Conservation (phyloP, 2,113 vertebrate genomes). For the Heptranchias perlo region DNA sequence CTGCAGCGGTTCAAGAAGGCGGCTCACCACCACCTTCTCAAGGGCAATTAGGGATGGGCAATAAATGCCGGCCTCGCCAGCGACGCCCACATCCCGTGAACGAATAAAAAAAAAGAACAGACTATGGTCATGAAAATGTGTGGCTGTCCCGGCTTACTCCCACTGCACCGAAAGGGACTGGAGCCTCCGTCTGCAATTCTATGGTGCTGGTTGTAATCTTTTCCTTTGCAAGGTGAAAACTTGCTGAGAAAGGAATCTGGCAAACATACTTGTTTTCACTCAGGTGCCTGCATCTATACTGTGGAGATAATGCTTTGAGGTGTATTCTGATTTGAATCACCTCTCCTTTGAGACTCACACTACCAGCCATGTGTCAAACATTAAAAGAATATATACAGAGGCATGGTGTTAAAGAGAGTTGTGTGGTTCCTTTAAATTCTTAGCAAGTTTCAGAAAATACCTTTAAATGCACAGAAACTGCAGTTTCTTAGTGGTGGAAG, state of each 20-base stretch:
- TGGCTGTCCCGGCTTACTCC: too few species aligned
- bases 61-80: too few species aligned
- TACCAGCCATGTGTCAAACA: neutral
- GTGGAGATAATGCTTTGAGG: neutral
- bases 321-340: neutral
- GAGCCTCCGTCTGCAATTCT: neutral
- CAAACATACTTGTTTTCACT: neutral
- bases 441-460: too few species aligned
- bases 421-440: too few species aligned
- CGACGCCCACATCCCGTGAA: too few species aligned
- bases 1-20: too few species aligned
- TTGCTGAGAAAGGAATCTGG: neutral
- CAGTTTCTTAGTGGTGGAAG: too few species aligned
- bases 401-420: neutral
- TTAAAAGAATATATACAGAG: neutral
- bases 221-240: neutral
- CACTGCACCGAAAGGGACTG: neutral
- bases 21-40: too few species aligned
- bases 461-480: too few species aligned
- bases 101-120: too few species aligned
- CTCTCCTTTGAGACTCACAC: neutral
- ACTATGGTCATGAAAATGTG: too few species aligned
- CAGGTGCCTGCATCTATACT: neutral
- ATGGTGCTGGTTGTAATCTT: neutral
- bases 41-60: too few species aligned